Percentiles rank a stretch among this genome's conserved stretches.
Evolutionary conservation across 1,140 invertebrate genomes (phyloP).

Genomic region (Hestina assimilis): DNA sequence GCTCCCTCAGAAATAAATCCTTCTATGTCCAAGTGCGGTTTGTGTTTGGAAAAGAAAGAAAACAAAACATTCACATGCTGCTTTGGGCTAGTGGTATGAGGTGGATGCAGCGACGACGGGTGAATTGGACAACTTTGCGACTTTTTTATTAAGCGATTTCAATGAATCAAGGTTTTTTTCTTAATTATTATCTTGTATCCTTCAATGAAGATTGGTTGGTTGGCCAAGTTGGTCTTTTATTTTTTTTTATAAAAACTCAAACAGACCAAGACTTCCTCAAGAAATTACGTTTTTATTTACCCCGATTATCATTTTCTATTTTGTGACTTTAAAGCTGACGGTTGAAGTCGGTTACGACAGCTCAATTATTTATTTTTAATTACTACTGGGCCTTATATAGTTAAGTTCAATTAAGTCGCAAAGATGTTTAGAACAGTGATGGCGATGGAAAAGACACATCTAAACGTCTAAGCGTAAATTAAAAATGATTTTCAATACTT

Average conservation of each 20-base stretch:
- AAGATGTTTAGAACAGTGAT: conserved; percentile 49
- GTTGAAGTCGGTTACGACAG: too few species aligned
- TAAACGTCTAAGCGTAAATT: conserved; percentile 65
- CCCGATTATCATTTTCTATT: too few species aligned
- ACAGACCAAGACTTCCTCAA: not conserved
- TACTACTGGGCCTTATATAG: not conserved
- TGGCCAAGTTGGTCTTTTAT: conserved; percentile 53
- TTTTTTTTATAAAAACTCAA: not conserved
- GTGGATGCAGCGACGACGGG: conserved; percentile 63
- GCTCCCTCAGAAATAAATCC: conserved; percentile 75
- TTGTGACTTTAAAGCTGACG: too few species aligned
- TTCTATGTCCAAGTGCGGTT: conserved; percentile 75
- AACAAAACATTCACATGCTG: conserved; percentile 78
- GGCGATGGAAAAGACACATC: conserved; percentile 56
- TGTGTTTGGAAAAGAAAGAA: conserved; percentile 76
- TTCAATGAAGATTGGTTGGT: conserved; percentile 49
- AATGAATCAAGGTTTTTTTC: too few species aligned
- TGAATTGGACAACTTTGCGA: conserved; percentile 56
- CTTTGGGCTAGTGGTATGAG: conserved; percentile 68
- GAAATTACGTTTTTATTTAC: too few species aligned
- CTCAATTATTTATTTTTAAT: too few species aligned
- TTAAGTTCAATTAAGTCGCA: conserved; percentile 39
- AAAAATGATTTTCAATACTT: conserved; percentile 43
- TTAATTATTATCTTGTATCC: too few species aligned
- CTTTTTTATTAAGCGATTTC: conserved; percentile 22